A percentile compares a stretch with the other conserved stretches of the same genome.
Conservation (phyloP, 53 echinoderm and acorn worm genomes). For the Glandiceps talaboti region DNA sequence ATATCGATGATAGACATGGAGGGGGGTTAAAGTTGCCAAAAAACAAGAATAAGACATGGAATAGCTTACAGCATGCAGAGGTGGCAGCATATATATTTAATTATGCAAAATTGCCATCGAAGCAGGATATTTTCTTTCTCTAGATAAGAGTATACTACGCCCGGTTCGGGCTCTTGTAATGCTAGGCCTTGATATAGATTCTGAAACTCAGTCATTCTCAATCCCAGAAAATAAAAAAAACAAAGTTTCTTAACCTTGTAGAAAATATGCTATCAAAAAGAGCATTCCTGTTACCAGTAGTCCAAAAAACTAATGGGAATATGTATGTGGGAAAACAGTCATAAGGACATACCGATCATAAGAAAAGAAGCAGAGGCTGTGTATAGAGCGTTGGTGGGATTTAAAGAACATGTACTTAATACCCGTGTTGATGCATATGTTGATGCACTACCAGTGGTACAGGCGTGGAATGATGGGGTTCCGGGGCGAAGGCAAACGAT, state of each 20-base stretch:
- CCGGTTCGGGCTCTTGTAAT: background rate
- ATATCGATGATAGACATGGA: background rate
- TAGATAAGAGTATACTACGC: background rate
- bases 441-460: background rate
- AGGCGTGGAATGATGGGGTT: background rate
- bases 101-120: background rate
- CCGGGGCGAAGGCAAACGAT: background rate
- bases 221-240: background rate
- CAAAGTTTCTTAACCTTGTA: background rate
- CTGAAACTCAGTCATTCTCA: background rate
- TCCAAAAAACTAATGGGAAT: background rate
- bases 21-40: background rate
- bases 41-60: too few relatives aligned
- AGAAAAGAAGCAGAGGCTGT: background rate
- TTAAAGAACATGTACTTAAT: background rate
- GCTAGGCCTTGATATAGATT: background rate
- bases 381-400: background rate
- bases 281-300: background rate
- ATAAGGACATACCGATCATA: background rate
- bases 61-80: background rate
- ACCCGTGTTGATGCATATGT: background rate
- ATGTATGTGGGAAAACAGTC: background rate
- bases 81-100: background rate
- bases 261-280: background rate
- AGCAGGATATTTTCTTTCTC: background rate